phyloP scores from a whole-genome alignment of 30 jellyfish, hydroid and myxozoan genomes.

The Phacellophora camtschatica region DNA sequence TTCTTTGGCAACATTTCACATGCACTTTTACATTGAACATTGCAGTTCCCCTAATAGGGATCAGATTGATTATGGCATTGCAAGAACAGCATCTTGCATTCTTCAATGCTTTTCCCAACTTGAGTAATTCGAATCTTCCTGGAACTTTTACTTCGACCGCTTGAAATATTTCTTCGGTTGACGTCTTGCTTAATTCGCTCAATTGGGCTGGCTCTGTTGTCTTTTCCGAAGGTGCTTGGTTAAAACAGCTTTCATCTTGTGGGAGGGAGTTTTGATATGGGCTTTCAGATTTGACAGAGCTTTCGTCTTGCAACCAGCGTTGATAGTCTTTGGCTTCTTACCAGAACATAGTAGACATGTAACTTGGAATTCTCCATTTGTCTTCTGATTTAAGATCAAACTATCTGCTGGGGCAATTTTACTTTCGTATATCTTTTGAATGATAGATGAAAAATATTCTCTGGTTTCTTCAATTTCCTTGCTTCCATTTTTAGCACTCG shows the following conservation, averaged over 20 bases:
- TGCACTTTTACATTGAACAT: not conserved
- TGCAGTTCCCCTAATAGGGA: not conserved
- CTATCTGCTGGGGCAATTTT: not conserved
- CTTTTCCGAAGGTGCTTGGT: too few relatives aligned
- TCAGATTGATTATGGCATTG: not conserved
- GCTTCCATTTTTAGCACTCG: too few relatives aligned
- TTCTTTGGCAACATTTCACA: not conserved
- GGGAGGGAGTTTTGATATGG: constrained; percentile 14
- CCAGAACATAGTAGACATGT: not conserved
- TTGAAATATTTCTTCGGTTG: not conserved
- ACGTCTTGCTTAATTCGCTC: not conserved
- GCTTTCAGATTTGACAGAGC: constrained; percentile 23
- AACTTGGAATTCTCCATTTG: not conserved
- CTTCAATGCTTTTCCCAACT: not conserved
- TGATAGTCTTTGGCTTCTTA: not conserved
- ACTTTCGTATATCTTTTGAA: not conserved
- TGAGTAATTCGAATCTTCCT: constrained; percentile 13
- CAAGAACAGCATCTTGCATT: constrained; percentile 3
- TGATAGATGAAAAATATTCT: not conserved
- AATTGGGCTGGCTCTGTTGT: too few relatives aligned
- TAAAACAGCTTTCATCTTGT: not conserved
- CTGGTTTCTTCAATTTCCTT: not conserved
- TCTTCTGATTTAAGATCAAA: not conserved
- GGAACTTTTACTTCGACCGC: not conserved
- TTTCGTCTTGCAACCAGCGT: constrained; percentile 6